Base-by-base conservation (phyloP, 2,113 vertebrate genomes). In the Sialia sialis region DNA sequence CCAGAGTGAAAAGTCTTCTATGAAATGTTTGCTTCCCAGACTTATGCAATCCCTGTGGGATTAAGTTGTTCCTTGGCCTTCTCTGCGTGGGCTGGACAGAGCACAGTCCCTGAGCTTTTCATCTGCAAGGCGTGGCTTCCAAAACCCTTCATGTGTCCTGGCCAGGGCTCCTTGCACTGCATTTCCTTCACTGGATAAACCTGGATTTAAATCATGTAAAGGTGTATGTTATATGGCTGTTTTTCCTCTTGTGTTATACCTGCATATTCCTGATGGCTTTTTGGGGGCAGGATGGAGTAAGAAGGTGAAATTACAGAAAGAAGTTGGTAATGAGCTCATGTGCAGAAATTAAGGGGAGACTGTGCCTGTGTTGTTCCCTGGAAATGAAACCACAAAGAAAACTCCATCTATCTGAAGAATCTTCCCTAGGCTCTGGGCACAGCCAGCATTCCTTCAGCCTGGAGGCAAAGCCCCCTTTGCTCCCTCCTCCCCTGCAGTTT, bases 151-250 rank as follows among this genome's bases (percentile, higher is more conserved):
- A 0, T 43, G 6, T 29, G 16, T 62, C 55, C 38, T 34, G 13
- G 10, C 4, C 30, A 20, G 55, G 62, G 51, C 38, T 87, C 36
- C n/a, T 16, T 23, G 34, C 14, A 0, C 76, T n/a, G 29, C 17
- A 0, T 19, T 32, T 13, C 27, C 49, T 15, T 23, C 22, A 0
- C 54, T 25, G 34, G 4, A 13, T 22, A 55, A 69, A 46, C 54
- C 15, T 2, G 3, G 19, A 4, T 19, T 62, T 4, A 7, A 41
- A 12, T 22, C 20, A 0, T 1, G 0, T 0, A 6, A 8, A 67
- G 43, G 13, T 8, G 16, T 32, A 1, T 15, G 51, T 58, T 4
- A 0, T 29, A 1, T 4, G 12, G 9, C n/a, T 76, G 54, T 6
- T 44, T 58, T 49, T 38, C 59, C 17, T 69, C 20, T n/a, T 23